These are phyloP conservation scores for Heliconius congener DNA, from an alignment of 1,140 invertebrate species.

Conservation along the genomic window DNA sequence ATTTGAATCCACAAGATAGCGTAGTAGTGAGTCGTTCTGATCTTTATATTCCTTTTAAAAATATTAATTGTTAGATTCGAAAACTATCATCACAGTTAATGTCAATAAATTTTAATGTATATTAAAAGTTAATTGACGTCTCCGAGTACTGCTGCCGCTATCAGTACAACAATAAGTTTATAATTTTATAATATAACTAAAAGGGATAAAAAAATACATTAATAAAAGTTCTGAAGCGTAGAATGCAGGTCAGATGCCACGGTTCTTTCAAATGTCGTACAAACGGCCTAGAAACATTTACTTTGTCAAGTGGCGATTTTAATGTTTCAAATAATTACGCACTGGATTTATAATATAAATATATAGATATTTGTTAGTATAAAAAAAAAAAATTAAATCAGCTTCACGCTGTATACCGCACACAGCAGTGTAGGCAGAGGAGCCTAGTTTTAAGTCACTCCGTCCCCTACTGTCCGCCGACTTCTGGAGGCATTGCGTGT, in stretches of 20 bases:
- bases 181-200: neutral
- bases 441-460: too few species aligned
- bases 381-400: too few species aligned
- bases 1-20: too few species aligned
- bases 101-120: neutral
- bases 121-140: neutral
- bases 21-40: too few species aligned
- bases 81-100: too few species aligned
- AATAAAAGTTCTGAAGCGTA: constrained; percentile 20
- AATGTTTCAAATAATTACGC: constrained; percentile 4
- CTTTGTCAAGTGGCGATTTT: constrained; percentile 14
- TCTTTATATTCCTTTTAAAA: too few species aligned
- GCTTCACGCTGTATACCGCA: too few species aligned
- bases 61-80: too few species aligned
- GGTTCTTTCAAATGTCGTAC: constrained; percentile 23
- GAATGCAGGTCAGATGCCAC: constrained; percentile 21
- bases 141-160: neutral
- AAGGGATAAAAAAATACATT: neutral
- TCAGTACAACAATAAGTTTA: neutral
- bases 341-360: constrained; percentile 1
- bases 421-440: too few species aligned
- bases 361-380: neutral
- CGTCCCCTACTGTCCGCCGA: too few species aligned
- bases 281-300: constrained; percentile 24
- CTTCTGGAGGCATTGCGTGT: too few species aligned